Conservation (phyloP, 2,888 invertebrate genomes). For the Acrocyrtus sp. region DNA sequence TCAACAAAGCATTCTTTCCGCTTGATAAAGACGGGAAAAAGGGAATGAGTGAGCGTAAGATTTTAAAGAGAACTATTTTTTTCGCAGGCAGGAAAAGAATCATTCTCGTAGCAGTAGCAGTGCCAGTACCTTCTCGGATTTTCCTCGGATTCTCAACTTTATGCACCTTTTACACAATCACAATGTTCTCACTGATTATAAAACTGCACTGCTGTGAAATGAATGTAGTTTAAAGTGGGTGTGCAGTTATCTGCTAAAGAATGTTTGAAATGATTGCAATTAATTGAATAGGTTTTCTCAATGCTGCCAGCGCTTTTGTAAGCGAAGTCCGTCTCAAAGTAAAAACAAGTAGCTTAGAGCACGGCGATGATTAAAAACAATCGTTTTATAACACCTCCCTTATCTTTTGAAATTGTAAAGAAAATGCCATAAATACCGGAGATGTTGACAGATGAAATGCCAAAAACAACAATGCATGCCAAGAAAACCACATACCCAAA, state of each 20-base stretch:
- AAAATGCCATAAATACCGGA: constrained; percentile 33
- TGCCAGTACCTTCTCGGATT: too few species aligned
- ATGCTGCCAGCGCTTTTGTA: neutral
- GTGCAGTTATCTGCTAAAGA: neutral
- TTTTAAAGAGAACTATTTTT: neutral
- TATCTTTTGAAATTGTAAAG: constrained; percentile 8
- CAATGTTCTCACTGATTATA: neutral
- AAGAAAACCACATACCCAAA: neutral
- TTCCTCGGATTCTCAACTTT: constrained; percentile 7
- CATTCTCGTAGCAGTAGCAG: too few species aligned
- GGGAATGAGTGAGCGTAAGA: too few species aligned
- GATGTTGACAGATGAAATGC: constrained; percentile 33
- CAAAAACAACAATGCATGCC: neutral
- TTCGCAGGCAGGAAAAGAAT: too few species aligned
- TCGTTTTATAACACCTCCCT: constrained; percentile 4
- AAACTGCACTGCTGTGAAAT: constrained; percentile 10
- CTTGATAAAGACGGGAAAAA: neutral
- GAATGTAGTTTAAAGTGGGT: neutral
- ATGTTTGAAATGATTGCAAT: neutral
- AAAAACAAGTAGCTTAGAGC: constrained; percentile 16
- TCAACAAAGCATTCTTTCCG: too few species aligned
- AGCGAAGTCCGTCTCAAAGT: neutral
- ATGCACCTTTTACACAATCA: constrained; percentile 2
- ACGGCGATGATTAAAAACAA: constrained; percentile 5
- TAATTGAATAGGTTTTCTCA: neutral